Base-by-base conservation (phyloP, 2,797 vertebrate species). In the Chaunax sp. region DNA sequence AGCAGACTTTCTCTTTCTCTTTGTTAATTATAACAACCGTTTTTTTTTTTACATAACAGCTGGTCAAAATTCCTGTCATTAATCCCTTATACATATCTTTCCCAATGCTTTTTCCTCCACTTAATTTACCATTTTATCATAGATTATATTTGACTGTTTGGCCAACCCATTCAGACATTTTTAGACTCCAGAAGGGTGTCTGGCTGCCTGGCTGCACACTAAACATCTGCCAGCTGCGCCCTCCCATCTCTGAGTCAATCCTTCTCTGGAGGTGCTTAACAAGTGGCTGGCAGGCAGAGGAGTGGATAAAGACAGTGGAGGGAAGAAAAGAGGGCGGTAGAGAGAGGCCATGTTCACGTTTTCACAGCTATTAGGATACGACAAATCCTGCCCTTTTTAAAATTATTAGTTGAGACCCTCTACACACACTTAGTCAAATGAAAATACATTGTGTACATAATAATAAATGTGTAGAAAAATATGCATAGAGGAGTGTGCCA, bases 241-340 rank as follows among this genome's bases (percentile, higher is more conserved):
- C 67, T 76, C n/a, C 66, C 50, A 43, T 71, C 62, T 53, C 35
- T 63, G 37, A 76, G 51, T 68, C 56, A 35, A 30, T 75, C 52
- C 54, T 22, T 25, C 30, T 37, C 61, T 76, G 53, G 45, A 52
- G 71, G 58, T 47, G 47, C 46, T 61, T 28, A 55, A 47, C 64
- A 33, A 58, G 41, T 41, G 40, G 64, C 49, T 80, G 63, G 56
- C 76, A 80, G 76, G 54, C 64, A 45, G 46, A 73, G 38, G 25
- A 30, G 33, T 6, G 30, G 62, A 69, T 54, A 63, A 64, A 22
- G 56, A 69, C 67, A 54, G 51, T 22, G 35, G 26, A 43, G 23
- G 45, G 28, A 22, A 46, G 50, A 54, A 50, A 44, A 25, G 11
- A 30, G 22, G 67, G 62, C 4, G 1, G 53, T 13, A 37, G 44